phyloP scores from a whole-genome alignment of 2,113 vertebrate genomes.

The Anseranas semipalmata region DNA sequence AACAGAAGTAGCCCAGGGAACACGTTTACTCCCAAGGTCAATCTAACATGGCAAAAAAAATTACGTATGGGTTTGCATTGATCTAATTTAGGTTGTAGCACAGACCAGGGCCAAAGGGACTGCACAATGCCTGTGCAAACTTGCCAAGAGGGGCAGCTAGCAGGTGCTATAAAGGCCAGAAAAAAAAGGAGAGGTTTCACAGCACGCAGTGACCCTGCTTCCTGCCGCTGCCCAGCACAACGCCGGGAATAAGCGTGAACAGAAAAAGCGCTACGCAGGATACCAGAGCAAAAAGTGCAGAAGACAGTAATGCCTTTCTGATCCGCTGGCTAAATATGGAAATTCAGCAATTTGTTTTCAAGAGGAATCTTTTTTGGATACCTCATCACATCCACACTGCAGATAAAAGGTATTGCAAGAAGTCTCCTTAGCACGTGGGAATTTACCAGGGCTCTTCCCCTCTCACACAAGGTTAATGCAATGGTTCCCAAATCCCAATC shows the following conservation, averaged over 20 bases:
- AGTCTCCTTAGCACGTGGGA: fast-evolving
- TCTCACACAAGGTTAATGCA: fast-evolving
- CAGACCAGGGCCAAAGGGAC: background rate
- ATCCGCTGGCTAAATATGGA: background rate
- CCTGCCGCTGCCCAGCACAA: background rate
- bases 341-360: background rate
- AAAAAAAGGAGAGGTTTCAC: background rate
- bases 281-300: background rate
- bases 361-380: background rate
- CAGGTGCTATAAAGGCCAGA: background rate
- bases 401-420: background rate
- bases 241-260: background rate
- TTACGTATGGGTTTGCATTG: background rate
- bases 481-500: background rate
- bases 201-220: conserved; percentile 9
- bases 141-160: fast-evolving
- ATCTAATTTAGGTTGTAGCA: background rate
- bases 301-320: background rate
- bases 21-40: background rate
- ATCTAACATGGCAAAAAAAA: background rate
- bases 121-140: background rate
- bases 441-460: background rate
- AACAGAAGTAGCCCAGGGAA: background rate
- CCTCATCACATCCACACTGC: background rate
- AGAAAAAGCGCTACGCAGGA: background rate